phyloP scores from a whole-genome alignment of 2,113 vertebrate genomes.

The Carassius gibelio region DNA sequence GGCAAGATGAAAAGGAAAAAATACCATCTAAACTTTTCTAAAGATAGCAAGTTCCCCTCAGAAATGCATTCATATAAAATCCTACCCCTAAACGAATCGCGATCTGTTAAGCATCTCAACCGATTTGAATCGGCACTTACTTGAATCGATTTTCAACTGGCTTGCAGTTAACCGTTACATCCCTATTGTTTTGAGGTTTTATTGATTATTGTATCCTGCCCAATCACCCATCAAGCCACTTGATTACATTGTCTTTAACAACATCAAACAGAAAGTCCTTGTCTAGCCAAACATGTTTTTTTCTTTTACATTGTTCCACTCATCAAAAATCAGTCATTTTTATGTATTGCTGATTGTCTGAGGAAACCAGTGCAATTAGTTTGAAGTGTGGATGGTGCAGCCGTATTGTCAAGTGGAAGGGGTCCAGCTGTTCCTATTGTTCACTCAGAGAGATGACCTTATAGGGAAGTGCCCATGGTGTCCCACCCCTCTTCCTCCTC shows the following conservation, averaged over 20 bases:
- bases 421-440: constrained; percentile 50
- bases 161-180: too few species aligned
- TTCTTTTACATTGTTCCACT: neutral
- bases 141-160: too few species aligned
- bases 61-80: too few species aligned
- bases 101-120: too few species aligned
- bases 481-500: constrained; percentile 28
- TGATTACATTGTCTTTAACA: neutral
- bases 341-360: neutral
- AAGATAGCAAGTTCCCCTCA: too few species aligned
- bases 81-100: too few species aligned
- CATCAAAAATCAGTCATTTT: neutral
- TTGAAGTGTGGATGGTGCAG: neutral
- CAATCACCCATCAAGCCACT: neutral
- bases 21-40: too few species aligned
- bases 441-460: constrained; percentile 51
- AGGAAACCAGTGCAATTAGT: neutral
- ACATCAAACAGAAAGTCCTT: neutral
- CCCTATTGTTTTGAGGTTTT: too few species aligned
- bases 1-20: too few species aligned
- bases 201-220: neutral
- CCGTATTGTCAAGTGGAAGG: neutral
- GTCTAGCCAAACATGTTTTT: neutral
- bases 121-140: too few species aligned
- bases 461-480: constrained; percentile 41